phyloP scores from a whole-genome alignment of 2,888 invertebrate species.

The Drosophila borborema region DNA sequence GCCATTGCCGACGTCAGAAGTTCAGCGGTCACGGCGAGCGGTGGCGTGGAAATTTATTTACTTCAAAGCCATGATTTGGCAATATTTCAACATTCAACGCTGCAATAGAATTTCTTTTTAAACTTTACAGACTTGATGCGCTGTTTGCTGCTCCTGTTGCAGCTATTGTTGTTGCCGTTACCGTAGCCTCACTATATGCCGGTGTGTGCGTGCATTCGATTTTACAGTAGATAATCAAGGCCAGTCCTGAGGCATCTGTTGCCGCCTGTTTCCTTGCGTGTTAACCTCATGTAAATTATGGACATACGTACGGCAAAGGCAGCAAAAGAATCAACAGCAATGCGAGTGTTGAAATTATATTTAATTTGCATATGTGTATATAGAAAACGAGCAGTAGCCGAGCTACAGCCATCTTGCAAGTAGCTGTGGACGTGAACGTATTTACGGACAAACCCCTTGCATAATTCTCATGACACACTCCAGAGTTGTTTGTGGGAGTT shows the following conservation, averaged over 20 bases:
- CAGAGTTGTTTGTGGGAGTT: slow-evolving; percentile 6
- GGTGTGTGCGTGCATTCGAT: slow-evolving; percentile 69
- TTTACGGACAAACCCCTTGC: slow-evolving; percentile 7
- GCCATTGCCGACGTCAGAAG: slow-evolving; percentile 58
- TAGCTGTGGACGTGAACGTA: slow-evolving; percentile 17
- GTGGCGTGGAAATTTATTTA: slow-evolving; percentile 79
- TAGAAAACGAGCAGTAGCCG: slow-evolving; percentile 39
- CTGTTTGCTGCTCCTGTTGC: slow-evolving; percentile 37
- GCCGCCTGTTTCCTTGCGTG: slow-evolving; percentile 65
- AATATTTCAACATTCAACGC: slow-evolving; percentile 77
- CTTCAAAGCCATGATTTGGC: slow-evolving; percentile 79
- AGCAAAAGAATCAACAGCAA: slow-evolving; percentile 55
- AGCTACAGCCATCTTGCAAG: neutral
- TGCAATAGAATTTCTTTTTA: slow-evolving; percentile 74
- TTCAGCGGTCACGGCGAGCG: slow-evolving; percentile 75
- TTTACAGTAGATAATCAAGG: slow-evolving; percentile 73
- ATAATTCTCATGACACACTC: slow-evolving; percentile 30
- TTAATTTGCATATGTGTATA: slow-evolving; percentile 75
- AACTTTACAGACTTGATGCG: slow-evolving; percentile 51
- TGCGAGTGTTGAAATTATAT: slow-evolving; percentile 80
- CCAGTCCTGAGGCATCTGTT: slow-evolving; percentile 38
- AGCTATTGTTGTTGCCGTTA: slow-evolving; percentile 25
- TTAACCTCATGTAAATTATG: slow-evolving; percentile 78
- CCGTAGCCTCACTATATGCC: slow-evolving; percentile 2
- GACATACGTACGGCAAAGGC: slow-evolving; percentile 39